Evolutionary conservation across 2,113 vertebrate species (phyloP).

Genomic region (Meles meles): DNA sequence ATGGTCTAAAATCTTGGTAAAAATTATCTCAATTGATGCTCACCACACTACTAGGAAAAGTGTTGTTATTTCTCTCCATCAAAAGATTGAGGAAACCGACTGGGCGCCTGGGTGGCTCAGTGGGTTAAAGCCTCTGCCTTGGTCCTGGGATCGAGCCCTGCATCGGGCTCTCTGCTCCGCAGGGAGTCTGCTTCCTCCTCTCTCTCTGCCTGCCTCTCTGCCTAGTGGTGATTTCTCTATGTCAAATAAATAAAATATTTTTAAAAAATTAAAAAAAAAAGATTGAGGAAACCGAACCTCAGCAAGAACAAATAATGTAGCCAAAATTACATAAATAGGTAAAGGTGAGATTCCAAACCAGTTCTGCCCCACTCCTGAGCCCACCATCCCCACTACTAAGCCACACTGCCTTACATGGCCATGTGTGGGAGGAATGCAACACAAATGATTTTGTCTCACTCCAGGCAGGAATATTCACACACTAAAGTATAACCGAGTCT

Average conservation of each 20-base stretch:
- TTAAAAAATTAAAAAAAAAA: too few relatives aligned
- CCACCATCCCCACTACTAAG: not conserved
- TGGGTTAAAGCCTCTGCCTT: too few relatives aligned
- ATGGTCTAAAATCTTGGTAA: not conserved
- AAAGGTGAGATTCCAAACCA: not conserved
- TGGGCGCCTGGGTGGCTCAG: too few relatives aligned
- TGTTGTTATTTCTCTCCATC: not conserved
- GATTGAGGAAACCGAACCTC: not conserved
- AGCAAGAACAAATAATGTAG: not conserved
- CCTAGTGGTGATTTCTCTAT: too few relatives aligned
- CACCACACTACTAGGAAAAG: not conserved
- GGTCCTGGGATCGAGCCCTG: too few relatives aligned
- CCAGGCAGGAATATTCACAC: not conserved
- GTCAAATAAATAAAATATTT: too few relatives aligned
- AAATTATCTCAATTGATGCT: not conserved
- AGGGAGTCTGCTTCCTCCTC: too few relatives aligned
- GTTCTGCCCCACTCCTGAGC: not conserved
- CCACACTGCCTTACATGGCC: accelerated
- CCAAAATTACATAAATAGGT: not conserved
- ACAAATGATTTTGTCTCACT: not conserved
- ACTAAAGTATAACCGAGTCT: not conserved
- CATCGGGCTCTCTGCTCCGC: too few relatives aligned
- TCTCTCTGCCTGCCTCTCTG: too few relatives aligned
- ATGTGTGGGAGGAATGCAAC: not conserved
- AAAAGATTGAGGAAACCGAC: too few relatives aligned